These are phyloP conservation scores for Podarcis siculus DNA, from an alignment of 2,797 vertebrate genomes.

Conservation along the genomic window DNA sequence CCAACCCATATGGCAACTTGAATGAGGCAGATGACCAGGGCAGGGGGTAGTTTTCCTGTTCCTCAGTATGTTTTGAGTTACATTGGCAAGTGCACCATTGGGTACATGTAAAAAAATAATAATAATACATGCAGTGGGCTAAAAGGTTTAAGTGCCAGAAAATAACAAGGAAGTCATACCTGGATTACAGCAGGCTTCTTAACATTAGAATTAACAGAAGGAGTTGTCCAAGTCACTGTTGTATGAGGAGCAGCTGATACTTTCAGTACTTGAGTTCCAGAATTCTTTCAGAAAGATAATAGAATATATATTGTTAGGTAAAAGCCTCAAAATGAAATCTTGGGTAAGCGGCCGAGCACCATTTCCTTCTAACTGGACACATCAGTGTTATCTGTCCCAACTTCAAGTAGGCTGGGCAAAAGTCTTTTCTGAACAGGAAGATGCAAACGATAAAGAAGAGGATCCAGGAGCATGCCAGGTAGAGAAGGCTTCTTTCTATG, in stretches of 20 bases:
- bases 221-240: constrained; percentile 67
- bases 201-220: constrained; percentile 67
- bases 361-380: background rate
- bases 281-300: constrained; percentile 74
- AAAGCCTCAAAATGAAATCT: constrained; percentile 9
- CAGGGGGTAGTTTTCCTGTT: background rate
- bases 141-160: background rate
- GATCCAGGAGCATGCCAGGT: too few relatives aligned
- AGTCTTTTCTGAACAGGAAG: background rate
- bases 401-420: too few relatives aligned
- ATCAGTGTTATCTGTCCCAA: too few relatives aligned
- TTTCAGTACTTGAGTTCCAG: constrained; percentile 76
- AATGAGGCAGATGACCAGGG: background rate
- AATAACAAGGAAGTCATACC: constrained; percentile 68
- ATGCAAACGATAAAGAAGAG: background rate
- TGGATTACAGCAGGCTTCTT: constrained; percentile 72
- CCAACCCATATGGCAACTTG: background rate
- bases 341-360: background rate
- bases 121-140: background rate
- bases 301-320: constrained; percentile 26
- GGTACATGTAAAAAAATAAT: background rate
- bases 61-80: background rate
- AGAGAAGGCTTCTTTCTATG: background rate
- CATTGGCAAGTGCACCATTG: background rate
- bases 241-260: constrained; percentile 79